A percentile compares a stretch with the other conserved stretches of the same genome.
phyloP scores from a whole-genome alignment of 2,797 vertebrate genomes.

The Enteromius treurensis region DNA sequence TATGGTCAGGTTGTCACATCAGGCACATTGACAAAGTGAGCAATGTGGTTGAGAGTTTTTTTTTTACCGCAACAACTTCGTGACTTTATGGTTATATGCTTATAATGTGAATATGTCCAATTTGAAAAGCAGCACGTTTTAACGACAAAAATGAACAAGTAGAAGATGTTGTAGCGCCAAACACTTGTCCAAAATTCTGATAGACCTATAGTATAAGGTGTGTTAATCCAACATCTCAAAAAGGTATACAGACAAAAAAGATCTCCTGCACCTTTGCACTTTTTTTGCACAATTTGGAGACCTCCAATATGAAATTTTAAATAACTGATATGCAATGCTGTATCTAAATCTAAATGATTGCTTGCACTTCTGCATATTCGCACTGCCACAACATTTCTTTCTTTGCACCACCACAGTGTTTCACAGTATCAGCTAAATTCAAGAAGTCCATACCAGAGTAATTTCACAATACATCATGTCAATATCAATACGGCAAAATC shows the following conservation, averaged over 20 bases:
- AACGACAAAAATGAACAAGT: not conserved
- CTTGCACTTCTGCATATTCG: not conserved
- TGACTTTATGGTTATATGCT: not conserved
- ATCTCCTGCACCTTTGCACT: too few species aligned
- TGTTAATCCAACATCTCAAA: too few species aligned
- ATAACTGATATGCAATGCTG: not conserved
- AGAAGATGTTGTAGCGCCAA: too few species aligned
- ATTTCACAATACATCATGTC: not conserved
- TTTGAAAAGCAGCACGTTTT: not conserved
- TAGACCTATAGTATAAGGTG: too few species aligned
- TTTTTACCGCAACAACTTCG: not conserved
- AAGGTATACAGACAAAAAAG: too few species aligned
- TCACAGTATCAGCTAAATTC: not conserved
- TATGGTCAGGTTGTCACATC: not conserved
- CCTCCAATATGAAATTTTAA: not conserved
- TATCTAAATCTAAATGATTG: not conserved
- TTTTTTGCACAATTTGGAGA: too few species aligned
- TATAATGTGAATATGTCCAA: not conserved
- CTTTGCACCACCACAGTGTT: not conserved
- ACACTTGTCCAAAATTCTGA: too few species aligned
- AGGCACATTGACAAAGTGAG: not conserved
- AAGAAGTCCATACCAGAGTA: not conserved
- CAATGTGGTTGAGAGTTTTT: constrained; percentile 1
- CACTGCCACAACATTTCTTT: not conserved
- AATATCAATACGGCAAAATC: not conserved